These are phyloP conservation scores for Petrocephalus microphthalmus DNA, from an alignment of 2,113 vertebrate species.

Conservation along the genomic window DNA sequence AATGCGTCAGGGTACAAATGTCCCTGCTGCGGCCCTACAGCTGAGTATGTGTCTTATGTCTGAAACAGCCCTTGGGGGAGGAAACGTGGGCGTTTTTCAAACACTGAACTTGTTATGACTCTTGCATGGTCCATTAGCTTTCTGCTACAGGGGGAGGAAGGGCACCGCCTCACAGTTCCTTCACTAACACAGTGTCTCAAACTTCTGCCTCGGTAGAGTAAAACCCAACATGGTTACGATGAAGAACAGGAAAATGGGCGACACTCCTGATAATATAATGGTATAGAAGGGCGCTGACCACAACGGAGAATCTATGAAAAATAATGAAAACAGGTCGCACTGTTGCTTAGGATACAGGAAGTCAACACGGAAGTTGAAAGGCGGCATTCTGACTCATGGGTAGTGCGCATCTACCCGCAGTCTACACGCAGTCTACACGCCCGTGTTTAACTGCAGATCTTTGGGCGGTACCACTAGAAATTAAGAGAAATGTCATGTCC, in stretches of 20 bases:
- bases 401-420: not conserved
- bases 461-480: not conserved
- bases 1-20: too few relatives aligned
- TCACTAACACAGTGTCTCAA: not conserved
- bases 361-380: not conserved
- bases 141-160: not conserved
- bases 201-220: not conserved
- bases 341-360: not conserved
- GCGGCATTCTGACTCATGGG: not conserved
- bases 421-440: not conserved
- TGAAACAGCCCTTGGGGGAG: not conserved
- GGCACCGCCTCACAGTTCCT: not conserved
- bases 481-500: not conserved
- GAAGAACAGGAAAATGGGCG: too few relatives aligned
- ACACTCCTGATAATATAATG: too few relatives aligned
- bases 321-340: too few relatives aligned
- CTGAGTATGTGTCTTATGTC: not conserved
- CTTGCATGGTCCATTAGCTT: not conserved
- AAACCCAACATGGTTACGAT: too few relatives aligned
- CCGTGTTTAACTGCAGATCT: not conserved
- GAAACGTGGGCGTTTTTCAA: not conserved
- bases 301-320: too few relatives aligned
- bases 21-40: too few relatives aligned
- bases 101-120: not conserved
- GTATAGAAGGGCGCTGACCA: too few relatives aligned